Conservation (phyloP, 2,113 vertebrate species). For the Mus pahari region DNA sequence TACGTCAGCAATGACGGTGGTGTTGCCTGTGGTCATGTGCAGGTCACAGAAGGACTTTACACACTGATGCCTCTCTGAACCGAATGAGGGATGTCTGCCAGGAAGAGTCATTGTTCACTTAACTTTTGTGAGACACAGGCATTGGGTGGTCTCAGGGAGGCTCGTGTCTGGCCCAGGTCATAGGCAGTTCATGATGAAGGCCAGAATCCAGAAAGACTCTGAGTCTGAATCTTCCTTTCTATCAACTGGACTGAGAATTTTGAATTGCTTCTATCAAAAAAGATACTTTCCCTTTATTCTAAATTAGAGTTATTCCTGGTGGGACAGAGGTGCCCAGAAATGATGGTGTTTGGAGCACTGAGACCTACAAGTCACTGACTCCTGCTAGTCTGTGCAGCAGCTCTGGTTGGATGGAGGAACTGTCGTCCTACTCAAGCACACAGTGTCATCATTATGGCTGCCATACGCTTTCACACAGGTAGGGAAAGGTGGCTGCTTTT, state of each 20-base stretch:
- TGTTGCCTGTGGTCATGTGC: too few species aligned
- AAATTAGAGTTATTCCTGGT: background rate
- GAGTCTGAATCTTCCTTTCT: background rate
- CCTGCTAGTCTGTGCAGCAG: background rate
- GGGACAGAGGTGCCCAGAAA: background rate
- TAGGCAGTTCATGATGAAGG: background rate
- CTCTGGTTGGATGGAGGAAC: background rate
- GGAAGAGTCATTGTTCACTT: background rate
- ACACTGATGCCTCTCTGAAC: too few species aligned
- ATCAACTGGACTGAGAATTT: background rate
- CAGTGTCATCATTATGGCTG: fast-evolving
- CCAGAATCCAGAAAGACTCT: background rate
- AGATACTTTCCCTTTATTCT: background rate
- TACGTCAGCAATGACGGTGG: fast-evolving
- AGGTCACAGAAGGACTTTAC: too few species aligned
- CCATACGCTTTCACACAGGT: background rate
- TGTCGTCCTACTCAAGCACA: background rate
- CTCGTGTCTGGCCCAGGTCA: fast-evolving
- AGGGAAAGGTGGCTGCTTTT: background rate
- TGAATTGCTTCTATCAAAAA: background rate
- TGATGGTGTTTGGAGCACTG: background rate
- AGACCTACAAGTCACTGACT: background rate
- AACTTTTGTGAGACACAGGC: background rate
- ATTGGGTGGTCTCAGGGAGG: background rate
- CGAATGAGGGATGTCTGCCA: background rate